Conservation (phyloP, 2,797 vertebrate genomes). For the Syncerus caffer region DNA sequence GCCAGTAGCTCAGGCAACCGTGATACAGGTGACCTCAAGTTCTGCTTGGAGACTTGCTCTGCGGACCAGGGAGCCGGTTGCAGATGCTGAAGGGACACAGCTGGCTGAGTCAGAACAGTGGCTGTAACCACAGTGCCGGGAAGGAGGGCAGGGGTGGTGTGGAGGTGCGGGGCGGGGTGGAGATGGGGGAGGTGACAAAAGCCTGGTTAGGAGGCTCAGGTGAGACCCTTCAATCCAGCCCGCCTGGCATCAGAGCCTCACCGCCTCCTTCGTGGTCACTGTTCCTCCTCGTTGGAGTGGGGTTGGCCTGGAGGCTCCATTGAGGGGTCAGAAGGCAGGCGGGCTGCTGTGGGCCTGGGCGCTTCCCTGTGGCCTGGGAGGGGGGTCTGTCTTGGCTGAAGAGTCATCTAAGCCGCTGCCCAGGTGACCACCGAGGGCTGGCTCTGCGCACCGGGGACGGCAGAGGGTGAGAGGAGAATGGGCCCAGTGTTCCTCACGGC, state of each 20-base stretch:
- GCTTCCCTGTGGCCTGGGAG: too few relatives aligned
- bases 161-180: not conserved
- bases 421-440: not conserved
- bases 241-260: fast-evolving
- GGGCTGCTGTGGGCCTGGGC: not conserved
- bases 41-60: too few relatives aligned
- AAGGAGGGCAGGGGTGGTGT: not conserved
- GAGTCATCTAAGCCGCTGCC: not conserved
- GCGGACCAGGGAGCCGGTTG: fast-evolving
- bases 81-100: not conserved
- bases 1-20: fast-evolving
- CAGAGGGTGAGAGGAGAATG: not conserved
- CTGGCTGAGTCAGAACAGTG: not conserved
- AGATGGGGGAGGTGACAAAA: too few relatives aligned
- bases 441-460: fast-evolving
- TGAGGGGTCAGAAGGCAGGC: not conserved
- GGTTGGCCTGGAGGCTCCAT: not conserved
- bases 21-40: not conserved
- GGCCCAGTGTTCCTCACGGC: not conserved
- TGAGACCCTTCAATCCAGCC: not conserved
- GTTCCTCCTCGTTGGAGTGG: not conserved
- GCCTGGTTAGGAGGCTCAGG: not conserved
- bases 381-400: not conserved
- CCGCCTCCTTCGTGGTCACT: fast-evolving
- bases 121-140: fast-evolving